Evolutionary conservation across 2,888 invertebrate genomes (phyloP).

Genomic region (Brenthis daphne): DNA sequence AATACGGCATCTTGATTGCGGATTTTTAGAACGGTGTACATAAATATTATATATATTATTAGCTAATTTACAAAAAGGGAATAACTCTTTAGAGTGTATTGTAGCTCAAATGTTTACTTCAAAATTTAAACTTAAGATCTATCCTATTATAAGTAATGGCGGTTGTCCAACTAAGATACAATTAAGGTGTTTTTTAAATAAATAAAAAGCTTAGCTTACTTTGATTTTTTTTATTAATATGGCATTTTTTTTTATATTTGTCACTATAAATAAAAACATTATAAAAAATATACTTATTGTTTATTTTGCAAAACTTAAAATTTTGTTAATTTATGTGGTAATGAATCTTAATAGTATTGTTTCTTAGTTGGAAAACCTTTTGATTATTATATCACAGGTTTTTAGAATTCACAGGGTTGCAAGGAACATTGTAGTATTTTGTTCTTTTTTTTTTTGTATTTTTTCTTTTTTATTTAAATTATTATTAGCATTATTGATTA

Average conservation of each 20-base stretch:
- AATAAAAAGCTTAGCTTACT: background rate
- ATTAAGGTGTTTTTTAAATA: slow-evolving; percentile 8
- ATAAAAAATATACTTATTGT: no score
- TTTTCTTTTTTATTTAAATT: slow-evolving; percentile 21
- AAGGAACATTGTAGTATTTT: slow-evolving; percentile 53
- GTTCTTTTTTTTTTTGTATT: slow-evolving; percentile 40
- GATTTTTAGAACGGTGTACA: slow-evolving; percentile 77
- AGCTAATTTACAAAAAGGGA: slow-evolving; percentile 55
- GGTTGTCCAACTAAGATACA: slow-evolving; percentile 43
- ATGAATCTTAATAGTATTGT: slow-evolving; percentile 30
- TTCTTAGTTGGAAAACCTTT: slow-evolving; percentile 59
- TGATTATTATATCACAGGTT: slow-evolving; percentile 62
- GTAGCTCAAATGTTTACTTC: slow-evolving; percentile 76
- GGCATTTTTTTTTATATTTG: no score
- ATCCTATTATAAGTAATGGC: slow-evolving; percentile 57
- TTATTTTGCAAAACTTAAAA: background rate
- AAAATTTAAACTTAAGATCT: slow-evolving; percentile 65
- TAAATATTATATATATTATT: slow-evolving; percentile 63
- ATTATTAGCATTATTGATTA: slow-evolving; percentile 10
- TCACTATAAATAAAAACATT: no score
- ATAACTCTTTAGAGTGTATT: slow-evolving; percentile 65
- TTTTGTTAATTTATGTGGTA: background rate
- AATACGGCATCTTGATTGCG: slow-evolving; percentile 17
- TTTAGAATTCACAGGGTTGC: slow-evolving; percentile 76
- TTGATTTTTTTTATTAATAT: background rate